Conservation (phyloP, 2,888 invertebrate genomes). For the Phrixothrix hirtus region DNA sequence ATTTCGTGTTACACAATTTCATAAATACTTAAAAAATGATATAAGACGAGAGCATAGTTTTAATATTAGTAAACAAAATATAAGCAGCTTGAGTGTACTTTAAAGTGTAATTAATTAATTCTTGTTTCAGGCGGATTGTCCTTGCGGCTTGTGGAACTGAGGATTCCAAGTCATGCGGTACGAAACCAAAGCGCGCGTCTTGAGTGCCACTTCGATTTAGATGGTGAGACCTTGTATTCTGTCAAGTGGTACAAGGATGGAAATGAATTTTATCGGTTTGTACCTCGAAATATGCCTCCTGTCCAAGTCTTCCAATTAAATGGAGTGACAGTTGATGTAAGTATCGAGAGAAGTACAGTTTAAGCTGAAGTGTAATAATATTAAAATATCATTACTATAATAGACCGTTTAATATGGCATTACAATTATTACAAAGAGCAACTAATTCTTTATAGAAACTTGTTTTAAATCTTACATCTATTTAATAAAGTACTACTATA, state of each 20-base stretch:
- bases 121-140: constrained; percentile 50
- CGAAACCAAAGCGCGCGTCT: constrained; percentile 75
- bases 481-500: constrained; percentile 3
- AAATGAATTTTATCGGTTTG: constrained; percentile 85
- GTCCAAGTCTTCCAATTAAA: constrained; percentile 77
- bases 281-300: constrained; percentile 80
- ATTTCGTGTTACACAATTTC: too few species aligned
- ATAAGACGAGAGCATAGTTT: too few species aligned
- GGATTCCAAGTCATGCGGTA: constrained; percentile 81
- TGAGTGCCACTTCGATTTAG: constrained; percentile 82
- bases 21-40: too few species aligned
- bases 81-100: too few species aligned
- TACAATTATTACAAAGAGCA: too few species aligned
- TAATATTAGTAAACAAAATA: too few species aligned
- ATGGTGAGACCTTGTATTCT: constrained; percentile 80
- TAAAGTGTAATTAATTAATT: constrained; percentile 29
- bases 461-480: constrained; percentile 1
- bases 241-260: constrained; percentile 94
- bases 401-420: too few species aligned
- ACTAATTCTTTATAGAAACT: constrained; percentile 6
- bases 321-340: constrained; percentile 85
- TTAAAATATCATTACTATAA: constrained; percentile 17
- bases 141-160: constrained; percentile 74
- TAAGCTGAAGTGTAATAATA: too few species aligned
- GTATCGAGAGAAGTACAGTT: constrained; percentile 54